Base-by-base conservation (phyloP, 2,888 invertebrate genomes). In the Oegoconia quadripuncta region DNA sequence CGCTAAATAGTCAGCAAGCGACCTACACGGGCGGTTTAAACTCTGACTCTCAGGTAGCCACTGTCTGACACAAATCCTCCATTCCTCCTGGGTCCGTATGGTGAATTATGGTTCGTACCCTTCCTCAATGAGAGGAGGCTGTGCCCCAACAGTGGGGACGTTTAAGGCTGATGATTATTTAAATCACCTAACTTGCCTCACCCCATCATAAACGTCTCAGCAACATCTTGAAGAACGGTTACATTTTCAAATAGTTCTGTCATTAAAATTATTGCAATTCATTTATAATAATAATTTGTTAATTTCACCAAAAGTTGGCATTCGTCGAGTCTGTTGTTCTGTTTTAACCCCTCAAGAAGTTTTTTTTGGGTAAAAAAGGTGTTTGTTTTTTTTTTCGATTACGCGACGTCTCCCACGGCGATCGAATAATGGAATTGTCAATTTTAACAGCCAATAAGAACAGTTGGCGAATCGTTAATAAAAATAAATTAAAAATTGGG, bases 231-330 rank as follows among this genome's bases (percentile, higher is more conserved):
- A 27, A 14, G 17, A 30, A 11, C 29, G 17, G 29, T 30, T 30
- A n/a, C 3, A 27, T 8, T 27, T 13, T 11, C 3, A 6, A n/a
- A 28, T 2, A 14, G n/a, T 5, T n/a, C 8, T 8, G 26, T 9
- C 1, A 11, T n/a, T 26, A 5, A 42, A 41, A 22, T 42, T 42
- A 43, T 42, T 38, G 50, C 52, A 44, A 55, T 42, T 54, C 52
- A 58, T 54, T 52, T 46, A 41, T 39, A 53, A 51, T 51, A 46
- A 46, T 45, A 34, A 47, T 46, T 40, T 42, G 35, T 43, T 29
- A 27, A 27, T 23, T 23, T 23, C n/a, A 6, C 7, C 23, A 23
- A 23, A 23, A 23, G 5, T 20, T 37, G 12, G 20, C 36, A 20
- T n/a, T 11, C 25, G 12, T 13, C 17, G 18, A 20, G n/a, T 8